phyloP scores from a whole-genome alignment of 2,888 invertebrate species.

The Lasioglossum figueresi region DNA sequence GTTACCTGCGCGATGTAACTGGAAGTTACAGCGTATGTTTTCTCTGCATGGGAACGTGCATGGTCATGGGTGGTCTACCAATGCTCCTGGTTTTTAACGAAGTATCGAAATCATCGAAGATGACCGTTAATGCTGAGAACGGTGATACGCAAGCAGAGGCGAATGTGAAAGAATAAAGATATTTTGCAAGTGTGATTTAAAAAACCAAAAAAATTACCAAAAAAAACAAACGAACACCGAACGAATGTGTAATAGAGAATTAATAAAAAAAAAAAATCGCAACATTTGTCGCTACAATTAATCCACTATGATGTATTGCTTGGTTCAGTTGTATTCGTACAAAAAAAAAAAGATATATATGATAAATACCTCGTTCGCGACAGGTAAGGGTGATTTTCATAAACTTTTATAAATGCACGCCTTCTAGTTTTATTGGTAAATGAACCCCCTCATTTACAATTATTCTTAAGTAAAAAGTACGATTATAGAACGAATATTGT shows the following conservation, averaged over 20 bases:
- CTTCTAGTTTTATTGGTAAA: conserved; percentile 42
- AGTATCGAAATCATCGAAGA: conserved; percentile 74
- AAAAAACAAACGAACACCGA: conserved; percentile 32
- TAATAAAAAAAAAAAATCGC: conserved; percentile 67
- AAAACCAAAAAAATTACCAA: conserved; percentile 21
- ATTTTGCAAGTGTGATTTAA: conserved; percentile 72
- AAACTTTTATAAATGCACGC: conserved; percentile 46
- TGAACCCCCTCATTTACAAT: conserved; percentile 33
- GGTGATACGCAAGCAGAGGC: conserved; percentile 67
- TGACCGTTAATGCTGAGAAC: conserved; percentile 69
- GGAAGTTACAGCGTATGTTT: conserved; percentile 90
- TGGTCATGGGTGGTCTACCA: conserved; percentile 89
- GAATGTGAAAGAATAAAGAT: conserved; percentile 70
- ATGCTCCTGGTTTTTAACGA: conserved; percentile 85
- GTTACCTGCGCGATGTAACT: conserved; percentile 88
- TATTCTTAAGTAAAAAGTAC: conserved; percentile 37
- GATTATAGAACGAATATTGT: conserved; percentile 21
- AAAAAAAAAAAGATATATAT: conserved; percentile 32
- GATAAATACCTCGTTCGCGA: conserved; percentile 47
- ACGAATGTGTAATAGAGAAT: conserved; percentile 71
- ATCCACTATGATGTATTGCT: conserved; percentile 58
- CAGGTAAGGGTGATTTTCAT: conserved; percentile 55
- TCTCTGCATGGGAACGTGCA: conserved; percentile 91
- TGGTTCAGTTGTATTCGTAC: conserved; percentile 52
- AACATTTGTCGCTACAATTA: conserved; percentile 69